phyloP scores from a whole-genome alignment of 2,113 vertebrate genomes.

The Chelonoidis abingdonii region DNA sequence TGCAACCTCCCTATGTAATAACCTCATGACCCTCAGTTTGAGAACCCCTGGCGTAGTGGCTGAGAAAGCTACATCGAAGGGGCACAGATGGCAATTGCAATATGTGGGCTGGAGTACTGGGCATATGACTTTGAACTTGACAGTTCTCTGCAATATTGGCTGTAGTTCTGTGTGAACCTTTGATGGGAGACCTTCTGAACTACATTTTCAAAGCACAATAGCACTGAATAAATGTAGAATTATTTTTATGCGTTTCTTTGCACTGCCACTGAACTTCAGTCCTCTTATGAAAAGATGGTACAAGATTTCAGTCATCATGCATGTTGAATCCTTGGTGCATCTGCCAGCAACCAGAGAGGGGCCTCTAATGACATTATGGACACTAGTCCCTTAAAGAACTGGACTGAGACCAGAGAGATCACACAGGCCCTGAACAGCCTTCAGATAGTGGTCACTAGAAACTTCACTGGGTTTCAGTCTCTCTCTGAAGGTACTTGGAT shows the following conservation, averaged over 20 bases:
- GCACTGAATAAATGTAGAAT: neutral
- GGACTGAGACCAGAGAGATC: no score
- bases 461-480: neutral
- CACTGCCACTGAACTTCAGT: rapidly evolving
- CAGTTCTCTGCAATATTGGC: neutral
- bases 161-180: neutral
- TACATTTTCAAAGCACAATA: neutral
- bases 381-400: no score
- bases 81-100: neutral
- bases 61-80: neutral
- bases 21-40: no score
- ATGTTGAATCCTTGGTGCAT: neutral
- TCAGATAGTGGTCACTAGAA: neutral
- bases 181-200: neutral
- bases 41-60: neutral
- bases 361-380: no score
- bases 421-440: neutral
- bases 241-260: neutral
- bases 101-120: neutral
- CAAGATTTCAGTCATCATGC: neutral
- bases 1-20: no score
- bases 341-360: neutral
- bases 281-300: neutral
- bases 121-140: neutral
- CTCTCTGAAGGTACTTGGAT: neutral